Percentiles rank a stretch among this genome's conserved stretches.
Evolutionary conservation across 2,888 invertebrate species (phyloP).

Genomic region (Heliconius ethilla): DNA sequence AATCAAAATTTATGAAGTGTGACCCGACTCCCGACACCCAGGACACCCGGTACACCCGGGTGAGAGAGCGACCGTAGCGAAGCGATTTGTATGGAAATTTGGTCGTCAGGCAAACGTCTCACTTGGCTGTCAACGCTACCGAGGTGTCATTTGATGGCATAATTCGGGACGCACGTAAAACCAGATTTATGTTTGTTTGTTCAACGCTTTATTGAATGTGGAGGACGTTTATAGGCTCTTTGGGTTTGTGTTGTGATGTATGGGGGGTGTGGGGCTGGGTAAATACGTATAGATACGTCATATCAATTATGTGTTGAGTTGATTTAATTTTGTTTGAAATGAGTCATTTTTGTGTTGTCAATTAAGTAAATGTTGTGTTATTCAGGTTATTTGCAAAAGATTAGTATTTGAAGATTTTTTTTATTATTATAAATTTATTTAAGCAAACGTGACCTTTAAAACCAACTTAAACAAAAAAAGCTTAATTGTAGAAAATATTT

Average conservation of each 20-base stretch:
- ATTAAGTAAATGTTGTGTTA: neutral
- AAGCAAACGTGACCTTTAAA: too few species aligned
- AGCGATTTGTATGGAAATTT: constrained; percentile 81
- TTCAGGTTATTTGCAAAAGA: too few species aligned
- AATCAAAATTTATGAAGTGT: constrained; percentile 79
- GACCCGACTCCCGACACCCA: constrained; percentile 54
- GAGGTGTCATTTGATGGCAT: constrained; percentile 74
- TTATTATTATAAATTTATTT: too few species aligned
- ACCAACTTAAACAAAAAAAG: too few species aligned
- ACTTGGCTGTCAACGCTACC: constrained; percentile 55
- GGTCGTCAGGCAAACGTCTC: constrained; percentile 58
- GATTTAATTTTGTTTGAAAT: constrained; percentile 6
- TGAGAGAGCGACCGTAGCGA: constrained; percentile 62
- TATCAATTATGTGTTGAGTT: constrained; percentile 33
- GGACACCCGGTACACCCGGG: constrained; percentile 34
- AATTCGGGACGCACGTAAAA: constrained; percentile 65
- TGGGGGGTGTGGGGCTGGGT: constrained; percentile 25
- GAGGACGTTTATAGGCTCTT: constrained; percentile 64
- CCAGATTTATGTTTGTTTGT: constrained; percentile 75
- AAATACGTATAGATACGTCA: constrained; percentile 30
- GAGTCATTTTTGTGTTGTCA: neutral
- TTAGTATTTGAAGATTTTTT: too few species aligned
- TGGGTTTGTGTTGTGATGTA: constrained; percentile 46
- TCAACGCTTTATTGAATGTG: constrained; percentile 72
- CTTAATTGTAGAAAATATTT: too few species aligned